Percentiles rank a stretch among this genome's conserved stretches.
Conservation (phyloP, 2,888 invertebrate species). For the Temnothorax ravouxi region DNA sequence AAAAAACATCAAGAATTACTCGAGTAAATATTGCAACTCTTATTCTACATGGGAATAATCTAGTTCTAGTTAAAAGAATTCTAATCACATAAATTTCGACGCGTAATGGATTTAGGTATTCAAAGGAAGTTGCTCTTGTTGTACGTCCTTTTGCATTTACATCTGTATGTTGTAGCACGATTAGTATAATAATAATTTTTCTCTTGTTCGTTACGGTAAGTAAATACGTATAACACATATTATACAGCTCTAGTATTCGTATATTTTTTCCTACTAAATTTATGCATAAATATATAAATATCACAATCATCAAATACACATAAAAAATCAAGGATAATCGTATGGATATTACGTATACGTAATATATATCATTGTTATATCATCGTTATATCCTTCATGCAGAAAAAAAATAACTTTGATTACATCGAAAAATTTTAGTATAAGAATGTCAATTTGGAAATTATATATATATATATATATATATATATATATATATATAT, state of each 20-base stretch:
- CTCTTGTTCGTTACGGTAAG: constrained; percentile 25
- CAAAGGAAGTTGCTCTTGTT: neutral
- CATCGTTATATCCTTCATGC: neutral
- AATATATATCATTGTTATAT: too few relatives aligned
- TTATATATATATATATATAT: neutral
- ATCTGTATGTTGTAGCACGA: neutral
- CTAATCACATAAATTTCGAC: neutral
- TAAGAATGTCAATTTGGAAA: neutral
- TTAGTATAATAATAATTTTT: neutral
- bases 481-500: too few relatives aligned
- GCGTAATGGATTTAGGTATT: constrained; percentile 10
- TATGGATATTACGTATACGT: too few relatives aligned
- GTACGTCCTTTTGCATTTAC: constrained; percentile 1
- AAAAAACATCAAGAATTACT: constrained; percentile 15
- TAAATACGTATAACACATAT: neutral
- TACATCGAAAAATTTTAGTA: neutral
- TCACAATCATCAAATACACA: neutral
- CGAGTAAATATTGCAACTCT: neutral
- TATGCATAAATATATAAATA: constrained; percentile 14
- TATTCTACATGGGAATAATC: neutral
- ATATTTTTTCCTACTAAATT: too few relatives aligned
- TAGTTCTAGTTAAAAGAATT: neutral
- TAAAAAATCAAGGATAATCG: too few relatives aligned
- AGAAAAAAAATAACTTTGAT: neutral
- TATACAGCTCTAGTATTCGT: too few relatives aligned